phyloP scores from a whole-genome alignment of 2,888 invertebrate genomes.

The Drosophila peninsularis region DNA sequence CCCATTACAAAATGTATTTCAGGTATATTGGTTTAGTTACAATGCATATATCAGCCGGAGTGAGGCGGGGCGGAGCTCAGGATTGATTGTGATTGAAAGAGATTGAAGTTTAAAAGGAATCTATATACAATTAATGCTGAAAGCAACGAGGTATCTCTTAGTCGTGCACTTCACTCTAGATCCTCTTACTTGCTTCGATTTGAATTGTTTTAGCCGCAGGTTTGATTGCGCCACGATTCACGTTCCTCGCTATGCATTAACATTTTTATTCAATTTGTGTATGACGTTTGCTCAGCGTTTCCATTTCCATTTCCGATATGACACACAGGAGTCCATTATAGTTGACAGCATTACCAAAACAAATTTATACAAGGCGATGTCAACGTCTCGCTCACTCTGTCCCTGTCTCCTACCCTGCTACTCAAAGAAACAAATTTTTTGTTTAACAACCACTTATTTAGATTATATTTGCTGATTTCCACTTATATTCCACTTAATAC shows the following conservation, averaged over 20 bases:
- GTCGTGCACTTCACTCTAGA: neutral
- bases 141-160: too few species aligned
- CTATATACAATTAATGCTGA: too few species aligned
- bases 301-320: conserved; percentile 45
- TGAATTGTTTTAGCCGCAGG: conserved; percentile 30
- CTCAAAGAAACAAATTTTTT: conserved; percentile 54
- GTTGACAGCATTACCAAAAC: conserved; percentile 69
- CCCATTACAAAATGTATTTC: neutral
- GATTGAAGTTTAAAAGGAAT: too few species aligned
- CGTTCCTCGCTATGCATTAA: conserved; percentile 55
- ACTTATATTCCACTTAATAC: conserved; percentile 77
- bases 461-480: conserved; percentile 82
- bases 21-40: neutral
- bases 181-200: conserved; percentile 26
- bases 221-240: conserved; percentile 42
- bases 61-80: too few species aligned
- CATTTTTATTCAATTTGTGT: conserved; percentile 76
- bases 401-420: neutral
- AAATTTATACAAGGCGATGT: conserved; percentile 66
- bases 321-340: conserved; percentile 71
- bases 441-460: conserved; percentile 82
- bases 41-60: too few species aligned
- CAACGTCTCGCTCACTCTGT: conserved; percentile 32
- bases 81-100: too few species aligned
- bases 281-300: conserved; percentile 44